phyloP scores from a whole-genome alignment of 1,140 invertebrate species.

The Hyles vespertilio region DNA sequence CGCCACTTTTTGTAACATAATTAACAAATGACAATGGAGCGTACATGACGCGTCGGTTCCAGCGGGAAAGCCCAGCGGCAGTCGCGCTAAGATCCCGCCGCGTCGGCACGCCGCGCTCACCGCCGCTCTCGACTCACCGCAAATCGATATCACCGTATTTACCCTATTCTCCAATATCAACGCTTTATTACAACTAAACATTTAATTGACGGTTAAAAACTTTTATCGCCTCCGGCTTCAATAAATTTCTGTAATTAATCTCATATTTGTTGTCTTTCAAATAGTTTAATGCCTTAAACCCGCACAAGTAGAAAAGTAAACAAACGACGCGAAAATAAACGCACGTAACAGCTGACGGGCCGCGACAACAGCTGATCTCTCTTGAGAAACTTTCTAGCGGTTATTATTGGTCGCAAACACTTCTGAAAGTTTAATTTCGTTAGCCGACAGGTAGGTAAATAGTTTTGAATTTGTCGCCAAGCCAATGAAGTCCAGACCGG shows the following conservation, averaged over 20 bases:
- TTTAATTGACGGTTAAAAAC: slow-evolving; percentile 44
- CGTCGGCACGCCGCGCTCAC: slow-evolving; percentile 38
- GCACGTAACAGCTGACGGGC: slow-evolving; percentile 28
- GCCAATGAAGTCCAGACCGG: slow-evolving; percentile 12
- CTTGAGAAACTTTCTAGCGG: slow-evolving; percentile 3
- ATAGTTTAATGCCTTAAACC: slow-evolving; percentile 3
- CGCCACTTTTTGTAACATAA: slow-evolving; percentile 1
- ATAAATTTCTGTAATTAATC: slow-evolving; percentile 19
- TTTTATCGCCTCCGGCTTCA: slow-evolving; percentile 33
- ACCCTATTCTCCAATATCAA: slow-evolving; percentile 34
- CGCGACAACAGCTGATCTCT: slow-evolving; percentile 26
- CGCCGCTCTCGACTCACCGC: slow-evolving; percentile 27
- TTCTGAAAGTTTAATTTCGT: neutral
- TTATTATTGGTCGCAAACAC: neutral
- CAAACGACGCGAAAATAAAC: slow-evolving; percentile 26
- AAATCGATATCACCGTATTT: slow-evolving; percentile 50
- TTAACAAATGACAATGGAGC: slow-evolving; percentile 4
- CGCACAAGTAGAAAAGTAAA: slow-evolving; percentile 22
- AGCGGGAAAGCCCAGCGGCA: slow-evolving; percentile 36
- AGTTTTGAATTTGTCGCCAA: slow-evolving; percentile 5
- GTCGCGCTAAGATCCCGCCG: slow-evolving; percentile 50
- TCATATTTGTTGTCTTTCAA: slow-evolving; percentile 5
- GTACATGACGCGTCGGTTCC: slow-evolving; percentile 21
- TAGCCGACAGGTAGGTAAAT: neutral
- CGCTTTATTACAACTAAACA: slow-evolving; percentile 48